Conservation (phyloP, 2,797 vertebrate species). For the Helostoma temminkii region DNA sequence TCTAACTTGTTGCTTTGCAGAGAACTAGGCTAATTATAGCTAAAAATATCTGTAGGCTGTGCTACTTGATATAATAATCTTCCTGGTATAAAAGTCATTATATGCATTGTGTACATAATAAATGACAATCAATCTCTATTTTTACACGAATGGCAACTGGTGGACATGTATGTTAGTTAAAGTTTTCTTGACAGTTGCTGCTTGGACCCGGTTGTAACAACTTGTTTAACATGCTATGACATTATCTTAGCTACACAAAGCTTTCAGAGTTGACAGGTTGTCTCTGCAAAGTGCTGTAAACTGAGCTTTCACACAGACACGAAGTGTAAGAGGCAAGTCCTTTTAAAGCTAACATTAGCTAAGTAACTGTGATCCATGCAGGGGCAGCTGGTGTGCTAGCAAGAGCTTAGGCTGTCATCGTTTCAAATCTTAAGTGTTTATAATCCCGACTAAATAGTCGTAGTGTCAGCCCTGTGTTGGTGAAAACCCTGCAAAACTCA, state of each 20-base stretch:
- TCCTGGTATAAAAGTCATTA: neutral
- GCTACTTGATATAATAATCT: constrained; percentile 21
- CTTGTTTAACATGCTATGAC: neutral
- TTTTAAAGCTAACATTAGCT: constrained; percentile 42
- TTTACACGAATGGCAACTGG: neutral
- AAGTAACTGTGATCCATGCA: constrained; percentile 10
- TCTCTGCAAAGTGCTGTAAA: neutral
- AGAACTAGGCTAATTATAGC: constrained; percentile 69
- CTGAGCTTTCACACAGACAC: neutral
- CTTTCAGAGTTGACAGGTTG: neutral
- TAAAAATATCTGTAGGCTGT: constrained; percentile 57
- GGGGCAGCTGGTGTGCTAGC: constrained; percentile 38
- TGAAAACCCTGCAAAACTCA: constrained; percentile 19
- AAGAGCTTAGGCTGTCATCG: neutral
- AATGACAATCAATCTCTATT: neutral
- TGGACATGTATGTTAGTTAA: neutral
- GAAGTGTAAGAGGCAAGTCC: constrained; percentile 23
- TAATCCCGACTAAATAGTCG: neutral
- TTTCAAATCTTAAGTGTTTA: neutral
- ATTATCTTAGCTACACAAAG: neutral
- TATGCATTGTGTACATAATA: neutral
- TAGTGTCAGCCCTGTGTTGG: neutral
- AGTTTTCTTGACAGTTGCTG: neutral
- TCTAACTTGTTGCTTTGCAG: constrained; percentile 63
- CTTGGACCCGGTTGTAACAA: neutral